Evolutionary conservation across 1,140 invertebrate species (phyloP).

Genomic region (Micrasema minimum): DNA sequence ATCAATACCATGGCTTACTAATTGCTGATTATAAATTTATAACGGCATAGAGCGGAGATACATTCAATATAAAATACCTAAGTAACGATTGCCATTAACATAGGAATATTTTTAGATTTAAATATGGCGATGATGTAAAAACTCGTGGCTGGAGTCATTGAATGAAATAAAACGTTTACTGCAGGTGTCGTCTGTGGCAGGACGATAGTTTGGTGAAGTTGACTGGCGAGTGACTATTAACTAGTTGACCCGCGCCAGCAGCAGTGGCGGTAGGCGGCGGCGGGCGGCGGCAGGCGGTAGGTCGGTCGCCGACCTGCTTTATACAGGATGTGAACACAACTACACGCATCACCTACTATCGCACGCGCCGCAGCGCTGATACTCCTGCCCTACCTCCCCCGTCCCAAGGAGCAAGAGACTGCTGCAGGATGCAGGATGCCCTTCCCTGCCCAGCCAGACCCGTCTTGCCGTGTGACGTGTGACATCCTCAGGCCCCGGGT

Average conservation of each 20-base stretch:
- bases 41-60: no score
- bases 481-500: no score
- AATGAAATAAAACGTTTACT: neutral
- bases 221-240: neutral
- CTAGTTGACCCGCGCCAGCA: constrained; percentile 4
- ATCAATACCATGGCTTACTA: no score
- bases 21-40: no score
- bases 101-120: no score
- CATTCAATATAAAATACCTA: no score
- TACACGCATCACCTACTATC: neutral
- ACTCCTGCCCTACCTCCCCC: neutral
- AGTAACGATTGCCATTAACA: no score
- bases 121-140: no score
- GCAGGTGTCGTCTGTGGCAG: neutral
- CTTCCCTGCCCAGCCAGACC: no score
- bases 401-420: neutral
- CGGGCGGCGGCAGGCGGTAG: neutral
- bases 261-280: constrained; percentile 17
- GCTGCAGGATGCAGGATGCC: no score
- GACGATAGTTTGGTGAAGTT: neutral
- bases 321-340: constrained; percentile 34
- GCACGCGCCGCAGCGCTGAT: neutral
- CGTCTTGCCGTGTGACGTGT: no score
- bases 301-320: constrained; percentile 40
- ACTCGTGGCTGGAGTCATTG: no score